Conservation (phyloP, 2,797 vertebrate genomes). For the Sternarchorhynchus goeldii region DNA sequence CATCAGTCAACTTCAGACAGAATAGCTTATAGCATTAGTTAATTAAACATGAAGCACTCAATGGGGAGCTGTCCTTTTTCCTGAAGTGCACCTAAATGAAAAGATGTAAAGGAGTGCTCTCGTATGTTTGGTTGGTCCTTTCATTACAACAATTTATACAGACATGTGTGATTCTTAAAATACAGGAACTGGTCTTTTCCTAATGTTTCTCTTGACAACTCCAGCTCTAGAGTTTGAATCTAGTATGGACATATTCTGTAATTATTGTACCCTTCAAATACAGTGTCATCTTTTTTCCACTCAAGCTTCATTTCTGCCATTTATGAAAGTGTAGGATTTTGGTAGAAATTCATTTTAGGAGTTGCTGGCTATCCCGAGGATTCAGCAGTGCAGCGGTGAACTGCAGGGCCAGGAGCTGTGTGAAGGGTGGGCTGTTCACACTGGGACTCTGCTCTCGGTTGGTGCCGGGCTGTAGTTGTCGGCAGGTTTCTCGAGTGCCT, state of each 20-base stretch:
- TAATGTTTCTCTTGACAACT: background rate
- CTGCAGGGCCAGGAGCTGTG: slow-evolving; percentile 13
- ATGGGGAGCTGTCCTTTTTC: slow-evolving; percentile 35
- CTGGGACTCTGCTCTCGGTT: background rate
- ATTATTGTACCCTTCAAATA: background rate
- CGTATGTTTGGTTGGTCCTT: background rate
- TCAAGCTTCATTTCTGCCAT: slow-evolving; percentile 8
- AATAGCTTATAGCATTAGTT: slow-evolving; percentile 27
- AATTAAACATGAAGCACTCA: slow-evolving; percentile 46
- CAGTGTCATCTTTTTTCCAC: background rate
- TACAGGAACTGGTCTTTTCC: background rate
- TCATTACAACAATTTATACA: background rate
- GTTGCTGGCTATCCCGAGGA: slow-evolving; percentile 2
- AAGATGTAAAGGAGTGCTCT: slow-evolving; percentile 4
- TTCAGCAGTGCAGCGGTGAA: background rate
- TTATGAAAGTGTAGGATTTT: slow-evolving; percentile 8
- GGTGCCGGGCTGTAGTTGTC: background rate
- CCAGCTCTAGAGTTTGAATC: background rate
- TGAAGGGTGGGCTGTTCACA: slow-evolving; percentile 15
- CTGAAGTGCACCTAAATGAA: slow-evolving; percentile 31
- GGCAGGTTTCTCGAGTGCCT: background rate
- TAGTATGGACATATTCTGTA: background rate
- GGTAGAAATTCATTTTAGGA: slow-evolving; percentile 36
- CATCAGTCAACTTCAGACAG: slow-evolving; percentile 11
- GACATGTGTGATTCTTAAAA: background rate